Evolutionary conservation across 2,113 vertebrate genomes (phyloP).

Genomic region (Camarhynchus parvulus): DNA sequence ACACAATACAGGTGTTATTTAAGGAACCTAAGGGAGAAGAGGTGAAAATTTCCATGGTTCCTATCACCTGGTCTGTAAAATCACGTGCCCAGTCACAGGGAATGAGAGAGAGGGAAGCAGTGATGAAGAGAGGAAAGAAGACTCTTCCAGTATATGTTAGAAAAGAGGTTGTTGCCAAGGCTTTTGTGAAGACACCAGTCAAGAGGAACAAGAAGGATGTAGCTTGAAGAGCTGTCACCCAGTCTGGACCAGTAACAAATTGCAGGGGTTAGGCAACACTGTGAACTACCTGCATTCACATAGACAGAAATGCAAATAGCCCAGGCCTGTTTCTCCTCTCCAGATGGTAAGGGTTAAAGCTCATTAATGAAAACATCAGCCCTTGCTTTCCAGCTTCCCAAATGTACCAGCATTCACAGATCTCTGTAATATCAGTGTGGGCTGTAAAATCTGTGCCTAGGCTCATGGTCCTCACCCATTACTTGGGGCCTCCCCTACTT

Average conservation of each 20-base stretch:
- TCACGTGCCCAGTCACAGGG: background rate
- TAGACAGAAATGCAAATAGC: background rate
- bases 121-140: background rate
- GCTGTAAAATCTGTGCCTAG: background rate
- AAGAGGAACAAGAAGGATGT: background rate
- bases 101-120: background rate
- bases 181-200: background rate
- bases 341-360: background rate
- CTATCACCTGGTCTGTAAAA: background rate
- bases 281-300: rapidly evolving
- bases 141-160: background rate
- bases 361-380: background rate
- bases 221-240: background rate
- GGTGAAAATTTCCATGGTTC: background rate
- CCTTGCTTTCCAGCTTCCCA: background rate
- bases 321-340: background rate
- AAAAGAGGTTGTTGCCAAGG: background rate
- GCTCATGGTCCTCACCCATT: background rate
- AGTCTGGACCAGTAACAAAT: background rate
- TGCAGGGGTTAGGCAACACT: background rate
- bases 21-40: background rate
- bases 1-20: background rate
- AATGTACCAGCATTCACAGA: background rate
- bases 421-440: background rate
- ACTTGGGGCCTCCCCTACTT: background rate